Evolutionary conservation across 2,888 invertebrate genomes (phyloP), one percentile per base, ranked within the genome.

Genomic region (Eledone cirrhosa): DNA sequence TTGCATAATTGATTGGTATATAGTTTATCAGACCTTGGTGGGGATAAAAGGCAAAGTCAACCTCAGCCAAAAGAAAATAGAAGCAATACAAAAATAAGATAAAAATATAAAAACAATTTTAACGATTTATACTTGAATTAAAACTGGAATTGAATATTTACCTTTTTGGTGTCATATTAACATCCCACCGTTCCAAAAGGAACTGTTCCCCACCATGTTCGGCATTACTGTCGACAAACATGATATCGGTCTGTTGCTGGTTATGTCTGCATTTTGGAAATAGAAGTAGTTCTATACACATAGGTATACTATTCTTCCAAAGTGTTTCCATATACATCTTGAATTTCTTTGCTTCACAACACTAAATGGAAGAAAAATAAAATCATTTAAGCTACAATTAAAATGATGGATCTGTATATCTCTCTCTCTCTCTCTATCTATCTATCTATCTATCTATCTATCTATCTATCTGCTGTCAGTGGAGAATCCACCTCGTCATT

Each of bases 241-340:
- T 85, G 24, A 90, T 89, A 80, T 90, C 88, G 27, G 72, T 41
- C 31, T 72, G 41, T 79, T 87, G 87, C 41, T 84, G 84, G 24
- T 91, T 92, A 86, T 93, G 93, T 81, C 92, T 77, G 91, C 96
- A 96, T 84, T 94, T 93, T 74, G 95, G 94, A 82, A 94, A 94
- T 80, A 96, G 92, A 80, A 95, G 91, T 77, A 96, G 95, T 91
- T 96, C 96, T 81, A 96, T 94, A 90, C 95, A 95, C 86, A 96
- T 92, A 1, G 95, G 94, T 80, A 94, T 93, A 84, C 93, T 93
- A 86, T 94, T 94, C 81, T 92, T 92, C 93, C 94, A 95, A 85
- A 95, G 91, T 80, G 94, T 92, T 84, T 93, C 91, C 87, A 93
- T 92, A 86, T 93, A 92, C 77, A 91, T 91, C 79, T 91, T 91